Evolutionary conservation across 1,140 invertebrate species (phyloP).

Genomic region (Meloidogyne chitwoodi): DNA sequence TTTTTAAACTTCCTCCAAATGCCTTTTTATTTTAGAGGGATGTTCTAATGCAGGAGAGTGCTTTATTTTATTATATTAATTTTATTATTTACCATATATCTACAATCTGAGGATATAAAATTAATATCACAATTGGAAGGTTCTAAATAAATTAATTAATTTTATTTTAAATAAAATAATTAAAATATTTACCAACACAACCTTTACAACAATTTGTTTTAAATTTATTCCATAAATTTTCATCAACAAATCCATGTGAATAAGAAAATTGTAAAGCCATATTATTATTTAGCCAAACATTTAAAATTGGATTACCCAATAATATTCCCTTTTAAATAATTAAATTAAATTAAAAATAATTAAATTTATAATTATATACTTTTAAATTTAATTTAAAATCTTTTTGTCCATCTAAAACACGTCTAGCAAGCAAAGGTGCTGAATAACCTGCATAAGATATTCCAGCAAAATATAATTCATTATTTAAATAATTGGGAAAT

Average conservation of each 20-base stretch:
- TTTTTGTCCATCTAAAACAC: slow-evolving; percentile 49
- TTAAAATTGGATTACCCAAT: slow-evolving; percentile 12
- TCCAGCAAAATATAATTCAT: slow-evolving; percentile 62
- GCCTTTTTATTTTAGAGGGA: too few relatives aligned
- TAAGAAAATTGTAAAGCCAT: slow-evolving; percentile 44
- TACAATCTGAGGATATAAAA: background rate
- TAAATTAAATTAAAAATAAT: background rate
- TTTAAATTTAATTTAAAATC: slow-evolving; percentile 9
- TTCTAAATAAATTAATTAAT: background rate
- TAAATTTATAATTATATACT: slow-evolving; percentile 9
- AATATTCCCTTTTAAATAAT: slow-evolving; percentile 24
- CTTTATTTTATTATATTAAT: background rate
- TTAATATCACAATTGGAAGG: slow-evolving; percentile 4
- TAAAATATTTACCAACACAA: background rate
- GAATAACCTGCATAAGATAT: slow-evolving; percentile 62
- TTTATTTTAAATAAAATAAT: background rate
- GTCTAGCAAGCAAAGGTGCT: slow-evolving; percentile 62
- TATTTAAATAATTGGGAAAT: slow-evolving; percentile 63
- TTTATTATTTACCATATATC: slow-evolving; percentile 7
- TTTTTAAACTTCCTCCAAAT: too few relatives aligned
- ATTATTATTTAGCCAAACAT: slow-evolving; percentile 35
- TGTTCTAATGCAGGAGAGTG: too few relatives aligned
- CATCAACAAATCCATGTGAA: slow-evolving; percentile 50
- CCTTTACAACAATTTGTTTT: slow-evolving; percentile 43
- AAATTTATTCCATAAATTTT: slow-evolving; percentile 47